Evolutionary conservation across 2,888 invertebrate species (phyloP), one percentile per base, ranked within the genome.

Genomic region (Rotaria socialis): DNA sequence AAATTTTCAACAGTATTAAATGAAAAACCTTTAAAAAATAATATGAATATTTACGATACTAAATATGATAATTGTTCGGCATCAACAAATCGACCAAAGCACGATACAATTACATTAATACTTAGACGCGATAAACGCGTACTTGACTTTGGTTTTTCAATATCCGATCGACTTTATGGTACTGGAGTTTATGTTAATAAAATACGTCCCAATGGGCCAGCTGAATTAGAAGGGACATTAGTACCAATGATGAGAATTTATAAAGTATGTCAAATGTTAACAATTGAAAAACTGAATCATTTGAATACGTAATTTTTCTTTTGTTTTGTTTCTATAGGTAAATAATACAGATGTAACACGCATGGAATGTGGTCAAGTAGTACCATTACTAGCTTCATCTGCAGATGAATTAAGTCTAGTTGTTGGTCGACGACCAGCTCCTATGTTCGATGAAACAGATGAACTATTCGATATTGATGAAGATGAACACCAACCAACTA

Each of bases 161-260:
- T 86, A 58, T 43, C 75, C 5, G 85, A 86, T 52, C 80, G 86
- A 43, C 55, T 85, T n/a, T 84, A 86, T 86, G 86, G 85, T 56
- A 85, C 85, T 22, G 85, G 85, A 1, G 85, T 86, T 52, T 86
- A 85, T 85, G 86, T 86, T 4, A 85, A 56, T 56, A 58, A 85
- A 84, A 86, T 86, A 24, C 41, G 85, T 50, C 85, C 74, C 43
- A 75, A 58, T 43, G 41, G 58, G 19, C 75, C 56, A 56, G 86
- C 86, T 35, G 85, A 85, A 84, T 55, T 74, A 43, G 85, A 85
- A 84, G 85, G 60, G 52, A 56, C 85, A 41, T 41, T 86, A 52
- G 85, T 55, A 27, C 86, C 86, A 60, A 56, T 56, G 11, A 86
- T 85, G 55, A 86, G 85, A 84, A 86, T 86, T 52, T 85, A 55